Evolutionary conservation across 2,888 invertebrate genomes (phyloP).

Genomic region (Leucophenga maculata): DNA sequence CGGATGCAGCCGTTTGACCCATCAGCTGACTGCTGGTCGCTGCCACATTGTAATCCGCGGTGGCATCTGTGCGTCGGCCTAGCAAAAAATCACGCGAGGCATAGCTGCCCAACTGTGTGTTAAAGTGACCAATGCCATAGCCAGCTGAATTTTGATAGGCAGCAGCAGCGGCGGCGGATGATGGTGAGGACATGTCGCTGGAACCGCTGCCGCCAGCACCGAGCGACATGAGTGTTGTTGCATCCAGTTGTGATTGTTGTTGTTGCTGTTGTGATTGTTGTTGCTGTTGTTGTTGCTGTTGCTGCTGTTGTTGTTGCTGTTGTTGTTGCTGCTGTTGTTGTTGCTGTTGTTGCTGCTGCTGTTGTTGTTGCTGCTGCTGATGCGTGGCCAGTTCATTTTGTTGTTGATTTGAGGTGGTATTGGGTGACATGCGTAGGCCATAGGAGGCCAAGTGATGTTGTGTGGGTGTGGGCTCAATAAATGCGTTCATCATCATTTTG

Average conservation of each 20-base stretch:
- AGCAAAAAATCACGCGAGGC: slow-evolving; percentile 89
- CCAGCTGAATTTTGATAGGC: slow-evolving; percentile 69
- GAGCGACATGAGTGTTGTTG: slow-evolving; percentile 43
- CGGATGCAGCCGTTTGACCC: slow-evolving; percentile 68
- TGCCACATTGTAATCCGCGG: slow-evolving; percentile 65
- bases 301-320: slow-evolving; percentile 58
- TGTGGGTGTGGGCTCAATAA: slow-evolving; percentile 80
- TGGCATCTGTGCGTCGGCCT: slow-evolving; percentile 74
- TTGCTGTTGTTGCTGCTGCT: slow-evolving; percentile 49
- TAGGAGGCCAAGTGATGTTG: slow-evolving; percentile 85
- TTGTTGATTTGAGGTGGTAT: slow-evolving; percentile 71
- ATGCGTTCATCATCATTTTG: slow-evolving; percentile 83
- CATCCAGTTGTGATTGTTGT: slow-evolving; percentile 64
- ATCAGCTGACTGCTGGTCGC: slow-evolving; percentile 60
- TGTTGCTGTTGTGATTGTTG: slow-evolving; percentile 62
- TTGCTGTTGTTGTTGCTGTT: slow-evolving; percentile 62
- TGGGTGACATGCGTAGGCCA: slow-evolving; percentile 87
- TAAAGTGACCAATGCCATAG: slow-evolving; percentile 70
- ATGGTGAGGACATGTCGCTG: slow-evolving; percentile 66
- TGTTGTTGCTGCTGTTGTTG: slow-evolving; percentile 52
- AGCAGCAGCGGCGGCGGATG: slow-evolving; percentile 69
- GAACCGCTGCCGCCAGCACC: slow-evolving; percentile 53
- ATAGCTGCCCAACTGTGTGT: slow-evolving; percentile 68
- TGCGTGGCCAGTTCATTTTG: slow-evolving; percentile 34
- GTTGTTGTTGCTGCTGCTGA: slow-evolving; percentile 47